phyloP scores from a whole-genome alignment of 2,888 invertebrate species.

The Acronicta psi region DNA sequence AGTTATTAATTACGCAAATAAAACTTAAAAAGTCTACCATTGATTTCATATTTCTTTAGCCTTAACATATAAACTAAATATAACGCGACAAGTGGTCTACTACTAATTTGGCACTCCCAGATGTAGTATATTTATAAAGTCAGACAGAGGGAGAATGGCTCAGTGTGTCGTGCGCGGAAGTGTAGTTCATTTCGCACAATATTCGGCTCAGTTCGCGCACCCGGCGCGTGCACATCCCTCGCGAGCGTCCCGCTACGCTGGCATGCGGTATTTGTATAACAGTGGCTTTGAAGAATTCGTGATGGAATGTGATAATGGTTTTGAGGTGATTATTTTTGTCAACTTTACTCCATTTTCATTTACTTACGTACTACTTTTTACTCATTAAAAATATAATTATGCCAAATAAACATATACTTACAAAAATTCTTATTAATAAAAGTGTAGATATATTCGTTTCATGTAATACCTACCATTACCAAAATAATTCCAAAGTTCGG shows the following conservation, averaged over 20 bases:
- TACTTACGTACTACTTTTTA: no score
- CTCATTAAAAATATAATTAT: no score
- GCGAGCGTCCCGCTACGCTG: conserved; percentile 47
- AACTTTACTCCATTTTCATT: conserved; percentile 1
- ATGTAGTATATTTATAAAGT: conserved; percentile 82
- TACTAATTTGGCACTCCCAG: conserved; percentile 76
- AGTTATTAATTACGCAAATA: no score
- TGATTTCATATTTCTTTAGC: conserved; percentile 1
- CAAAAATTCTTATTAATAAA: no score
- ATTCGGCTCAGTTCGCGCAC: conserved; percentile 57
- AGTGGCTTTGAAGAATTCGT: conserved; percentile 79
- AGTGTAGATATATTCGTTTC: no score
- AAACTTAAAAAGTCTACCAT: neutral
- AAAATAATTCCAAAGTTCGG: no score
- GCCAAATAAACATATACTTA: no score
- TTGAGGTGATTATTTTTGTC: conserved; percentile 72
- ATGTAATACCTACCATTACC: no score
- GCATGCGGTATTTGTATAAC: conserved; percentile 73
- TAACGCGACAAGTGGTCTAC: conserved; percentile 60
- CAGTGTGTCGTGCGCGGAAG: conserved; percentile 74
- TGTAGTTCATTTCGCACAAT: conserved; percentile 63
- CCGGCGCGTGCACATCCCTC: conserved; percentile 58
- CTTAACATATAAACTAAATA: conserved; percentile 62
- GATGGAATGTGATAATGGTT: conserved; percentile 83
- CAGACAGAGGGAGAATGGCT: conserved; percentile 73